Evolutionary conservation across 2,797 vertebrate genomes (phyloP).

Genomic region (Mastacembelus armatus): DNA sequence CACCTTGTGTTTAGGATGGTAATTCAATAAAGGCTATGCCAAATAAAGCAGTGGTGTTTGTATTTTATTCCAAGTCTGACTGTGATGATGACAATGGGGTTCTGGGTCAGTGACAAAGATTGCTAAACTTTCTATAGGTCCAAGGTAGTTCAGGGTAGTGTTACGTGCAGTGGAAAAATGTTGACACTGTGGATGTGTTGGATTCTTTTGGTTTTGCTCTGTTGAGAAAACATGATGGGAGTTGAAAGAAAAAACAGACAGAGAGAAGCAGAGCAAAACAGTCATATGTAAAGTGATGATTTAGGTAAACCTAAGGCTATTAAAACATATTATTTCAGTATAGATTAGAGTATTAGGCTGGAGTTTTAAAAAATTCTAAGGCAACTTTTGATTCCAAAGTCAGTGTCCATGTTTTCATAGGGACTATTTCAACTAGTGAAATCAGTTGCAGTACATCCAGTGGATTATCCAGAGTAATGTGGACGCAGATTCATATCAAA

Average conservation of each 20-base stretch:
- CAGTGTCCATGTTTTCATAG: not conserved
- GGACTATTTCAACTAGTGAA: too few species aligned
- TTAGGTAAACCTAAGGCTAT: not conserved
- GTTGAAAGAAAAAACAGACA: too few species aligned
- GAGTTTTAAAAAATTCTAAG: too few species aligned
- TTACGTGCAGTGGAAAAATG: too few species aligned
- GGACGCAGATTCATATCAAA: too few species aligned
- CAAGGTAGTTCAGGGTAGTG: not conserved
- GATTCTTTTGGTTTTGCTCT: not conserved
- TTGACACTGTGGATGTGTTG: not conserved
- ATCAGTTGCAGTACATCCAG: too few species aligned
- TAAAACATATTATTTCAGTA: not conserved
- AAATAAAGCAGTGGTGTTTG: not conserved
- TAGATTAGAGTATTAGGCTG: too few species aligned
- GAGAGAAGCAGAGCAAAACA: too few species aligned
- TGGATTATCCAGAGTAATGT: too few species aligned
- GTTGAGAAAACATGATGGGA: not conserved
- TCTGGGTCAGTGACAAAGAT: not conserved
- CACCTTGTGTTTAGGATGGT: not conserved
- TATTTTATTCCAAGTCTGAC: slow-evolving; percentile 7
- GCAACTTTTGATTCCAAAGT: not conserved
- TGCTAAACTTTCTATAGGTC: not conserved
- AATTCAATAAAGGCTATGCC: slow-evolving; percentile 31
- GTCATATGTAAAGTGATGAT: not conserved
- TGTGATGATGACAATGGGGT: slow-evolving; percentile 2